Evolutionary conservation across 2,797 vertebrate genomes (phyloP), one percentile per base, ranked within the genome.

Genomic region (Pampus argenteus): DNA sequence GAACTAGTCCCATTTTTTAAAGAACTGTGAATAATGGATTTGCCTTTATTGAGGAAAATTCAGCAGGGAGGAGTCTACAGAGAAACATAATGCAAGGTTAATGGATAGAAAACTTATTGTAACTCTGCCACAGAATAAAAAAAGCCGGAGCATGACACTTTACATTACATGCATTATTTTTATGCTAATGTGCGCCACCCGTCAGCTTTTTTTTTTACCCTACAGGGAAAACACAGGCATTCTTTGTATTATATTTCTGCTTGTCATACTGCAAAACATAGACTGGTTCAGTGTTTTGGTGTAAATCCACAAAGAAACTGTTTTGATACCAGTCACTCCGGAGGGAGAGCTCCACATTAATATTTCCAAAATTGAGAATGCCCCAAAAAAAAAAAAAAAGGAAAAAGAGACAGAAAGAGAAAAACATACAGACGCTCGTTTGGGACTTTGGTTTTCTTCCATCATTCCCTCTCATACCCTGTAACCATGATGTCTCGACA

Each of bases 131-230:
- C 75, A 63, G 67, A 89, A 87, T 80, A 28, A 90, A 88, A 28
- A 90, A 88, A 86, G 80, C 79, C 67, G 61, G 74, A 81, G 83
- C 77, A 63, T 70, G 58, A 75, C 79, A 75, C 72, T 88, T 82
- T 81, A 84, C 74, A 76, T 92, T 88, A 91, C 91, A 91, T 91
- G 85, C 74, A 76, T 92, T 88, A 91, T 92, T 92, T 91, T 79
- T 90, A 93, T 94, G 93, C 86, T 91, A 93, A 93, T 93, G 72
- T 64, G 20, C 55, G 22, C 59, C 75, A 63, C 82, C 87, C 72
- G 66, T 90, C 89, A 84, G 79, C 71, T 60, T 79, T 81, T 76
- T 66, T 60, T 79, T 81, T 76, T 66, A 66, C 77, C 89, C 88
- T 66, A 38, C 47, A 54, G 90, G 86, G 67, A 82, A 84, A 91